A percentile compares a stretch with the other conserved stretches of the same genome.
These are phyloP conservation scores for Ganaspis brasiliensis DNA, from an alignment of 2,888 invertebrate species.

Conservation along the genomic window DNA sequence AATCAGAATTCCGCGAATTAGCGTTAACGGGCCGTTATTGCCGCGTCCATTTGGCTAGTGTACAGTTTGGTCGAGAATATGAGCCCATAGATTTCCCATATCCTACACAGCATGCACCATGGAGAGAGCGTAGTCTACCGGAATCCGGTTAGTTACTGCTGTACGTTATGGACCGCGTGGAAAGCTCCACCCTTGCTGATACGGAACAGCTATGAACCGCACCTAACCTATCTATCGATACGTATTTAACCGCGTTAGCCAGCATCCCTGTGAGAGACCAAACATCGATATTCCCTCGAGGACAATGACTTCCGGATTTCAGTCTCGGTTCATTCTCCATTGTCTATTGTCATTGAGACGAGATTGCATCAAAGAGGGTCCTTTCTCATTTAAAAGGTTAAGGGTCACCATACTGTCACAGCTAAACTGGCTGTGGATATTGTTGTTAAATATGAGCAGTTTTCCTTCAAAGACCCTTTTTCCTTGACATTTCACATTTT, in stretches of 20 bases:
- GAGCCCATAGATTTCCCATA: conserved; percentile 80
- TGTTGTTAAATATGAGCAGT: too few relatives aligned
- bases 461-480: too few relatives aligned
- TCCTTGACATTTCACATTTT: too few relatives aligned
- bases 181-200: conserved; percentile 71
- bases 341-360: conserved; percentile 14
- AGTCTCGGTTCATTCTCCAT: neutral
- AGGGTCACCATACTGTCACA: neutral
- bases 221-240: conserved; percentile 41
- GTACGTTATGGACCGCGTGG: conserved; percentile 75
- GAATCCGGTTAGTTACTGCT: conserved; percentile 80
- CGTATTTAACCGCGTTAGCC: conserved; percentile 36
- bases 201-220: conserved; percentile 65
- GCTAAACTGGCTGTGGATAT: neutral
- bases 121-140: conserved; percentile 74
- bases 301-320: conserved; percentile 28
- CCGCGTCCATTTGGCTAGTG: conserved; percentile 80
- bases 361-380: conserved; percentile 2
- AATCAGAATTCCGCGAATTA: conserved; percentile 81
- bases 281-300: conserved; percentile 33
- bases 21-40: conserved; percentile 81
- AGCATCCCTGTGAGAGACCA: conserved; percentile 22
- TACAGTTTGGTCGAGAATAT: conserved; percentile 79
- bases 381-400: neutral
- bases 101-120: conserved; percentile 75